Base-by-base conservation (phyloP, 2,113 vertebrate species). In the Podarcis muralis region DNA sequence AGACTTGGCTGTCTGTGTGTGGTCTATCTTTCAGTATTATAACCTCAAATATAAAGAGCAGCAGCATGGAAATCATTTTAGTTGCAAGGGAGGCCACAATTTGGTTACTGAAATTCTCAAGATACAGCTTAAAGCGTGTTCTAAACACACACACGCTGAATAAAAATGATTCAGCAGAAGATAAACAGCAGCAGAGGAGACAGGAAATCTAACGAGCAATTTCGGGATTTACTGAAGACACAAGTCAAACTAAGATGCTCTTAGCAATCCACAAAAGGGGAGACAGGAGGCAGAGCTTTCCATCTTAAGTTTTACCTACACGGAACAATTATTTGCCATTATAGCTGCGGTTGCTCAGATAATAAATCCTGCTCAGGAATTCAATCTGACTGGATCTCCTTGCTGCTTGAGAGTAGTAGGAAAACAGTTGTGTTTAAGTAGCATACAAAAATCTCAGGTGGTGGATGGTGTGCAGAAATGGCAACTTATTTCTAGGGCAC, bases 21-120 rank as follows among this genome's bases (percentile, higher is more conserved):
- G 97, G 97, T 97, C 97, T 97, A 97, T 96, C 97, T 97, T 97
- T 97, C 96, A 97, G 95, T 96, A 96, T 95, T 96, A 95, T 95
- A 97, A 96, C 96, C 96, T 96, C 85, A 95, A 97, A 96, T 91
- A 96, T 96, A 96, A 96, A 97, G 95, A 95, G 95, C 96, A 97
- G 96, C 96, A 97, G 94, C 97, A 97, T 96, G 81, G 97, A 97
- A 97, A 93, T 88, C 72, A 78, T 84, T 88, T 84, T 69, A 88
- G 72, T 88, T 57, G 75, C 81, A 88, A 84, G 72, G 20, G 91
- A 87, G 79, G 90, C 91, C 95, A 96, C 95, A 93, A 35, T 81
- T 53, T 81, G 93, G 92, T 22, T 92, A 94, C 77, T 83, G 91
- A 79, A 95, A 88, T 91, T 65, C 1, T 0, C 75, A 89, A 91